phyloP scores from a whole-genome alignment of 2,113 vertebrate species.

The Colistium nudipinnis region DNA sequence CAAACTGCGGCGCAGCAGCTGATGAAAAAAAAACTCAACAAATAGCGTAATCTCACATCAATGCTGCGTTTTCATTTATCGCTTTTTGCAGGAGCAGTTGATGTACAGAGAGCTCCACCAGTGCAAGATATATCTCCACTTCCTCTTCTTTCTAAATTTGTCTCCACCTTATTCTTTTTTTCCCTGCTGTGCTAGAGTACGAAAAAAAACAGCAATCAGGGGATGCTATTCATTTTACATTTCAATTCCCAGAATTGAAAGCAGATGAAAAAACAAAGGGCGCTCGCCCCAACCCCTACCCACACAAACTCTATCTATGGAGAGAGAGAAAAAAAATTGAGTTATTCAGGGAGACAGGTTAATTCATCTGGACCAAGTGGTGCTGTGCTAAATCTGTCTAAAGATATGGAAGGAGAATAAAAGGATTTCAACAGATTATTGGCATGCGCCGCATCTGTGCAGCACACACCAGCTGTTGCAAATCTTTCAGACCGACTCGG shows the following conservation, averaged over 20 bases:
- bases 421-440: slow-evolving; percentile 78
- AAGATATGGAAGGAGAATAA: slow-evolving; percentile 63
- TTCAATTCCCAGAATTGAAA: slow-evolving; percentile 65
- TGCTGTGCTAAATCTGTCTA: slow-evolving; percentile 70
- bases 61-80: slow-evolving; percentile 67
- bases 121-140: slow-evolving; percentile 40
- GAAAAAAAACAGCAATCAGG: slow-evolving; percentile 62
- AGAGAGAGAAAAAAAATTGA: slow-evolving; percentile 8
- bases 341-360: slow-evolving; percentile 58
- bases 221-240: slow-evolving; percentile 63
- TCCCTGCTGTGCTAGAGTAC: slow-evolving; percentile 45
- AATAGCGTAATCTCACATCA: slow-evolving; percentile 76
- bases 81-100: slow-evolving; percentile 59
- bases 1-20: slow-evolving; percentile 38
- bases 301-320: slow-evolving; percentile 25
- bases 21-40: slow-evolving; percentile 60
- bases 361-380: slow-evolving; percentile 71
- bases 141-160: slow-evolving; percentile 52
- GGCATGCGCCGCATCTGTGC: slow-evolving; percentile 66
- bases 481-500: slow-evolving; percentile 44
- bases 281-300: slow-evolving; percentile 10
- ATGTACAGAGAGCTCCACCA: slow-evolving; percentile 45
- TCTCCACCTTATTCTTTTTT: slow-evolving; percentile 49
- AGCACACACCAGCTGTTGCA: slow-evolving; percentile 70
- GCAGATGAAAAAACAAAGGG: slow-evolving; percentile 63